Evolutionary conservation across 2,797 vertebrate genomes (phyloP), one percentile per base, ranked within the genome.

Genomic region (Channallabes apus): DNA sequence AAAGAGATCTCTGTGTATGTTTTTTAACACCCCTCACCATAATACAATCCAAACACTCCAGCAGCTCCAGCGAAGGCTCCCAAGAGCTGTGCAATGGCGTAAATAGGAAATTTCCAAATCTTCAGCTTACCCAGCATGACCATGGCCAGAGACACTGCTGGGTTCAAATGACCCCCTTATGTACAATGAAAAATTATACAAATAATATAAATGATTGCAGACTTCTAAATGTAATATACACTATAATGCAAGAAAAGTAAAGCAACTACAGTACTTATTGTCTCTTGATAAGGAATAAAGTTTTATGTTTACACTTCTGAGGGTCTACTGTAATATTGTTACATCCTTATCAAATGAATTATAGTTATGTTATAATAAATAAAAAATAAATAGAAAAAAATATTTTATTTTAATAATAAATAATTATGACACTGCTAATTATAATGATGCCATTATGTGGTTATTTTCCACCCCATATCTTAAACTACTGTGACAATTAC

Each of bases 111-210:
- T 93, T 98, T 99, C 93, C 92, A 95, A 94, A 98, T 96, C 90
- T 96, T 96, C 93, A 98, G 94, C 91, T 96, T 96, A 86, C 98
- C 97, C 88, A 97, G 94, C 88, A 98, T 91, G 79, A 97, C 97
- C 98, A 99, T 97, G 72, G 98, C 97, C 87, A 99, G 95, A 76
- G 98, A 97, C 86, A 99, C 97, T 0, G 98, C 98, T 54, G 98
- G 96, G 90, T 97, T 97, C 88, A 97, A 89, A 83, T 97, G 96
- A 67, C 97, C 98, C 80, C 98, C 98, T 97, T 89, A 87, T 89
- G 89, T 35, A 17, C 17, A 51, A 27, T 22, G 9, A 54, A 20
- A 41, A 78, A 72, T 27, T 62, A 9, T 29, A n/a, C 6, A 82
- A 8, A 75, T 56, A 29, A 46, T 2, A 1, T 27, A 46, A 12